A percentile compares a stretch with the other conserved stretches of the same genome.
Conservation (phyloP, 2,888 invertebrate species). For the Bembecia ichneumoniformis region DNA sequence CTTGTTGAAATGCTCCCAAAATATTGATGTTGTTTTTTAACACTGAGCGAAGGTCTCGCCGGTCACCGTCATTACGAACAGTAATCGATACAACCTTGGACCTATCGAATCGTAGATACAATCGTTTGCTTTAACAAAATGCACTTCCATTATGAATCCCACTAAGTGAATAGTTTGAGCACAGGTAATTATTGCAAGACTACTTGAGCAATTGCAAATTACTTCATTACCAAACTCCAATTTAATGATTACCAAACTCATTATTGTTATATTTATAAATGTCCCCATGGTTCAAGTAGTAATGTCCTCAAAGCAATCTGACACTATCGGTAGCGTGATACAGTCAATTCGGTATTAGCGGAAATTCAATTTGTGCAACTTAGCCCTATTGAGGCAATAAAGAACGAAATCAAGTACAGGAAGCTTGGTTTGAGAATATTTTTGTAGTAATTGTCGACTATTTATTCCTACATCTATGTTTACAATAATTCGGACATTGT, state of each 20-base stretch:
- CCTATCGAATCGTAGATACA: slow-evolving; percentile 20
- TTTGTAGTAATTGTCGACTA: slow-evolving; percentile 7
- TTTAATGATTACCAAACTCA: too few species aligned
- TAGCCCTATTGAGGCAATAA: slow-evolving; percentile 43
- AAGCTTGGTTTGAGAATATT: slow-evolving; percentile 42
- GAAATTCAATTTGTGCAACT: slow-evolving; percentile 56
- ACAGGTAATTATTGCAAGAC: slow-evolving; percentile 2
- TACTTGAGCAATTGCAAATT: neutral
- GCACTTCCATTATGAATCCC: slow-evolving; percentile 4
- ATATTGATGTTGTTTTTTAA: slow-evolving; percentile 1
- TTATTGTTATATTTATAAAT: neutral
- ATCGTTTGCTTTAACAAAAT: slow-evolving; percentile 20
- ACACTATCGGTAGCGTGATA: neutral
- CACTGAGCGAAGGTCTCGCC: slow-evolving; percentile 10
- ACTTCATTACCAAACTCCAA: neutral
- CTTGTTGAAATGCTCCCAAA: slow-evolving; percentile 8
- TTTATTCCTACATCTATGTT: too few species aligned
- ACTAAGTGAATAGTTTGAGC: slow-evolving; percentile 5
- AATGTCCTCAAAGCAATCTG: slow-evolving; percentile 6
- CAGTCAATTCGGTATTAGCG: slow-evolving; percentile 34
- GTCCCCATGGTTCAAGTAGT: slow-evolving; percentile 1
- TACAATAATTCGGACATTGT: too few species aligned
- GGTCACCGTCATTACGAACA: slow-evolving; percentile 10
- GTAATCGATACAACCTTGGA: slow-evolving; percentile 32
- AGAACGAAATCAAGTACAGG: slow-evolving; percentile 32